These are phyloP conservation scores for Mystacides longicornis DNA, from an alignment of 2,888 invertebrate species.

Conservation along the genomic window DNA sequence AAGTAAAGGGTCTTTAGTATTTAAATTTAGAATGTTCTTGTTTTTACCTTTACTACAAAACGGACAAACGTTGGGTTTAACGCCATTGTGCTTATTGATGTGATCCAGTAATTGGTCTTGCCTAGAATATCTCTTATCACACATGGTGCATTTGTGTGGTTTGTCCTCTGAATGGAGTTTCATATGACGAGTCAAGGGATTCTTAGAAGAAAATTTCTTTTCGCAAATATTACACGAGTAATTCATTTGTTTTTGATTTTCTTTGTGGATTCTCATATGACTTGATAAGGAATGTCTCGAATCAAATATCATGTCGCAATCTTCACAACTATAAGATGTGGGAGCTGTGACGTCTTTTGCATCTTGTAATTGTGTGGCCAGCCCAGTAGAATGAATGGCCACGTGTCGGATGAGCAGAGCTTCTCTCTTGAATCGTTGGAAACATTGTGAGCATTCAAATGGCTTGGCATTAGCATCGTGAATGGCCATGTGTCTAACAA, in stretches of 20 bases:
- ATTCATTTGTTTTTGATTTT: slow-evolving; percentile 29
- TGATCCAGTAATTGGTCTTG: slow-evolving; percentile 51
- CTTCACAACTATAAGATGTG: slow-evolving; percentile 38
- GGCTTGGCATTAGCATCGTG: slow-evolving; percentile 31
- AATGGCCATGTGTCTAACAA: slow-evolving; percentile 37
- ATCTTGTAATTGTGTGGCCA: slow-evolving; percentile 11
- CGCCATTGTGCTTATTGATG: slow-evolving; percentile 49
- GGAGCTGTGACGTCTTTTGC: slow-evolving; percentile 28
- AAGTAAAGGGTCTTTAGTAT: too few species aligned
- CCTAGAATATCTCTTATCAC: slow-evolving; percentile 50
- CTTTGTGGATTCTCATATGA: slow-evolving; percentile 35
- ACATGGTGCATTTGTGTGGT: slow-evolving; percentile 47
- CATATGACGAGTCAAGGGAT: slow-evolving; percentile 42
- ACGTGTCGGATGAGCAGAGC: slow-evolving; percentile 30
- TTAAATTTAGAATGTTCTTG: background rate
- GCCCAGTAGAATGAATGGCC: slow-evolving; percentile 28
- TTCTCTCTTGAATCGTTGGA: slow-evolving; percentile 29
- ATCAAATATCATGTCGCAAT: slow-evolving; percentile 47
- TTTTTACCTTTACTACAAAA: slow-evolving; percentile 50
- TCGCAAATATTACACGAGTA: slow-evolving; percentile 42
- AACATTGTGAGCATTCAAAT: slow-evolving; percentile 30
- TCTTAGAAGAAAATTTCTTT: slow-evolving; percentile 39
- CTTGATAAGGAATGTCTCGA: slow-evolving; percentile 46
- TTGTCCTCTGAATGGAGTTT: slow-evolving; percentile 48
- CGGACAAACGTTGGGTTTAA: slow-evolving; percentile 50